phyloP scores from a whole-genome alignment of 2,797 vertebrate species.

The Tarsius wallacei region DNA sequence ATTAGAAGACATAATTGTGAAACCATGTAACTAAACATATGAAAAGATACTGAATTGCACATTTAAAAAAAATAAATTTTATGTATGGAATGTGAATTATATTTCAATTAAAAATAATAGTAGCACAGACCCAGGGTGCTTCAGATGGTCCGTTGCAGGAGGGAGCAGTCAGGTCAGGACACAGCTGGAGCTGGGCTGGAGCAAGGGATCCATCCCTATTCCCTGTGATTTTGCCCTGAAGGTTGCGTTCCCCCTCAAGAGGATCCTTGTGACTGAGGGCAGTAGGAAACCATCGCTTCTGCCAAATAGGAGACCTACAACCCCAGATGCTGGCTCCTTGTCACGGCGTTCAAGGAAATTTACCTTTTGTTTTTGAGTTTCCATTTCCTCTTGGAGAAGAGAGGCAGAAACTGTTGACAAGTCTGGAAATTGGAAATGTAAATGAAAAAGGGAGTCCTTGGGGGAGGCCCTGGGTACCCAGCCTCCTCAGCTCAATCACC shows the following conservation, averaged over 20 bases:
- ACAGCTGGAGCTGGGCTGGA: background rate
- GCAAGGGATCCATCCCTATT: background rate
- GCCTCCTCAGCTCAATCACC: conserved; percentile 69
- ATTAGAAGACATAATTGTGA: background rate
- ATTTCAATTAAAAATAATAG: background rate
- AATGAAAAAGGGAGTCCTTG: conserved; percentile 73
- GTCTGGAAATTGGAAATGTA: conserved; percentile 84
- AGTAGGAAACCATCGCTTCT: background rate
- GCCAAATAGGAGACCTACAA: background rate
- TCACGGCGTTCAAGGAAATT: background rate
- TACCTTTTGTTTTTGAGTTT: conserved; percentile 32
- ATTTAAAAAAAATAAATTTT: background rate
- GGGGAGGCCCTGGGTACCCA: conserved; percentile 67
- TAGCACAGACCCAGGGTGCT: background rate
- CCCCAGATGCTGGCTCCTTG: background rate
- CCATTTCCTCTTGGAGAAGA: conserved; percentile 58
- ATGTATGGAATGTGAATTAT: background rate
- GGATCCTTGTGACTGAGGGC: background rate
- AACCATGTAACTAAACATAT: rapidly evolving
- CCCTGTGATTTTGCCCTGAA: background rate
- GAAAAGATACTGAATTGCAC: background rate
- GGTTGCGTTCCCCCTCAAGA: background rate
- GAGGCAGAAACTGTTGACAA: conserved; percentile 76
- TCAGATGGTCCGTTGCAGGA: background rate
- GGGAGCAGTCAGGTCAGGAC: background rate